Evolutionary conservation across 2,888 invertebrate genomes (phyloP), one percentile per base, ranked within the genome.

Genomic region (Drosophila atroscutellata): DNA sequence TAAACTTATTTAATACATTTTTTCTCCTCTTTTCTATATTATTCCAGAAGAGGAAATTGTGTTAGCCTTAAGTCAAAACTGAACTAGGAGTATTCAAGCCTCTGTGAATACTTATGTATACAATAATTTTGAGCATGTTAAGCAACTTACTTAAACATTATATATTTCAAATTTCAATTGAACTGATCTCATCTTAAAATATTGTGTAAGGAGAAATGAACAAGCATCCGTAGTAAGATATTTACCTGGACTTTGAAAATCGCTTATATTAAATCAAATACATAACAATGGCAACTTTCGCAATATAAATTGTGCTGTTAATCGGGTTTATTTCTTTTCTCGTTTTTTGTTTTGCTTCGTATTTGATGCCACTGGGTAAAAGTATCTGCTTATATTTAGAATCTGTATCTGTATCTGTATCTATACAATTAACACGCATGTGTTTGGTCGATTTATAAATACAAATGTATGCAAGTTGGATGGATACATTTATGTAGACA

Each of bases 311-410:
- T 55, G 47, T 68, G 54, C 37, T 26, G 18, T 34, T 28, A 49
- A 55, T 67, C 49, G 49, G 32, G 36, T 66, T 36, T 32, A 49
- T 52, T 26, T 26, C 15, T 20, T 58, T 63, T 50, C 54, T 65
- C 54, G 58, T 26, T 24, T 36, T 63, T 58, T 64, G 54, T 58
- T 63, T 65, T 72, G 65, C 50, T 73, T 72, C 49, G 57, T 36
- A 64, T 72, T 72, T 72, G 36, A 57, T 74, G 72, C 54, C 66
- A 72, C 59, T 65, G 72, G 75, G 72, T 65, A 75, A 70, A 67
- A 72, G 66, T 74, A 75, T 72, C 74, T 72, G 47, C 70, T 68
- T 69, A 42, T 72, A 74, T 72, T 74, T 72, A 72, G 72, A 72
- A 28, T 54, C 18, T 28, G 37, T 52, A 24, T 30, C 60, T 59